Conservation (phyloP, 1,140 invertebrate genomes). For the Hestina assimilis region DNA sequence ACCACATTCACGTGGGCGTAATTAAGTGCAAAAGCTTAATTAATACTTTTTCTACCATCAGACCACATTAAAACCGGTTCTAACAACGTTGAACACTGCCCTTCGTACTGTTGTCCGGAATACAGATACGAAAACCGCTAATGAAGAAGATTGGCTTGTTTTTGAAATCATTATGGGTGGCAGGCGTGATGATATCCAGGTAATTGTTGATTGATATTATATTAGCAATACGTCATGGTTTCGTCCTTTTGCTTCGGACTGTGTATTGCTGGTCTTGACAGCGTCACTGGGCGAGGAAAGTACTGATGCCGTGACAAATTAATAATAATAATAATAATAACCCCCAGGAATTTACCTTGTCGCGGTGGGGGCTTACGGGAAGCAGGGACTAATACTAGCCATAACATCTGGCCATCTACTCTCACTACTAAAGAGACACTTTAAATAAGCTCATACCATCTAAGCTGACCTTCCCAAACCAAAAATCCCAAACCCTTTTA, state of each 20-base stretch:
- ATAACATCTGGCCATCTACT: no score
- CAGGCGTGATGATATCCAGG: background rate
- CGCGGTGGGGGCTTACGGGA: no score
- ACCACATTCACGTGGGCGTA: background rate
- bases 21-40: background rate
- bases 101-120: slow-evolving; percentile 1
- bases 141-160: slow-evolving; percentile 2
- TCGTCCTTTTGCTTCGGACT: background rate
- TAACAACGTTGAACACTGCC: background rate
- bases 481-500: no score
- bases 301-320: no score
- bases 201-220: background rate
- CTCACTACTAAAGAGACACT: no score
- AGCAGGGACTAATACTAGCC: no score
- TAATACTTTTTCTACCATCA: background rate
- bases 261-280: background rate
- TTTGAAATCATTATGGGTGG: background rate
- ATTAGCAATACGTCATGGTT: background rate
- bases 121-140: background rate
- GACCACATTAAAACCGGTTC: background rate
- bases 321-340: no score
- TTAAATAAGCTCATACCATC: no score
- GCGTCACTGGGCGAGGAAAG: no score
- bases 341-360: no score
- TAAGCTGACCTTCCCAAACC: no score